Evolutionary conservation across 2,113 vertebrate genomes (phyloP), one percentile per base, ranked within the genome.

Genomic region (Pundamilia nyererei): DNA sequence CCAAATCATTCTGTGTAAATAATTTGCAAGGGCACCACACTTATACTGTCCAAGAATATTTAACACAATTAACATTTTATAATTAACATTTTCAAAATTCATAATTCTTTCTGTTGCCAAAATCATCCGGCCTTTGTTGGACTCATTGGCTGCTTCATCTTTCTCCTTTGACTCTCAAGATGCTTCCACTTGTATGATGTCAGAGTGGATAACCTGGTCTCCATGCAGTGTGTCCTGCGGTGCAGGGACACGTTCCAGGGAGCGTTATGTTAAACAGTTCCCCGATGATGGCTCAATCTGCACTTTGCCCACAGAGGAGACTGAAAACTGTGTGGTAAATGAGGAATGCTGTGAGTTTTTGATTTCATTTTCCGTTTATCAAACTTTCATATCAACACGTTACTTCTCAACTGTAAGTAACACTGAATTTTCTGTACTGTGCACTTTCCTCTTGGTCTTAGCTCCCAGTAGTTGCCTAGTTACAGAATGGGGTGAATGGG

Each of bases 161-260:
- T 60, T 83, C 4, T 49, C 7, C 26, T 80, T 38, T 53, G 35
- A 54, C 65, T 86, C 62, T 81, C 14, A 89, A 99, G 98, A 99
- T 79, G 97, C 97, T 11, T 98, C 99, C 86, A 98, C 99, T 49
- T 99, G 98, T 87, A 99, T 98, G 97, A 98, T 99, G 98, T 99
- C 99, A 13, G 98, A 99, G 92, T 99, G 99, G 99, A 98, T 99
- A 94, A 97, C 97, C 1, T 99, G 99, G 99, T 99, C 99, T 15
- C 97, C 98, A 2, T 99, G 99, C 86, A 99, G 98, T 12, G 82
- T 97, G 77, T 97, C 98, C 40, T 99, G 99, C 2, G 98, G 98
- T 3, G 94, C 95, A 90, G 99, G 98, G 9, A 96, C 96, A 12
- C 96, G 98, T 3, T 99, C 99, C 62, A 96, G 99, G 56, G 98